These are phyloP conservation scores for Empis livida DNA, from an alignment of 2,888 invertebrate species.

Conservation along the genomic window DNA sequence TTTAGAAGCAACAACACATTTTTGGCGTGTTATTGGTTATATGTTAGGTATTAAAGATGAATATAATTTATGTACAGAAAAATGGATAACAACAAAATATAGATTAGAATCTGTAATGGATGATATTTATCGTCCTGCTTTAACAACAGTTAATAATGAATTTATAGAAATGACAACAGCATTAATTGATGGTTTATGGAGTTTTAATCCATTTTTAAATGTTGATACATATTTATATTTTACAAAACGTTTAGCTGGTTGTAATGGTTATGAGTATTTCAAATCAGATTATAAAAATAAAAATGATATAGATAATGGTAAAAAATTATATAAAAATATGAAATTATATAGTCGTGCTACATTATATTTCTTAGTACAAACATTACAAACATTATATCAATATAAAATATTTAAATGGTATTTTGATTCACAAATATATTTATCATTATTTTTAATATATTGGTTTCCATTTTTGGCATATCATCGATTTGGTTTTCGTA, in stretches of 20 bases:
- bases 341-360: slow-evolving; percentile 28
- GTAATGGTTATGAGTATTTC: slow-evolving; percentile 42
- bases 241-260: slow-evolving; percentile 42
- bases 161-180: slow-evolving; percentile 52
- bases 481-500: slow-evolving; percentile 10
- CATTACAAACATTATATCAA: slow-evolving; percentile 21
- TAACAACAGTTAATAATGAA: slow-evolving; percentile 45
- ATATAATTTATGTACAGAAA: slow-evolving; percentile 55
- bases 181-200: slow-evolving; percentile 56
- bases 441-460: slow-evolving; percentile 7
- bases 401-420: slow-evolving; percentile 40
- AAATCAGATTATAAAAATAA: slow-evolving; percentile 24
- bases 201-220: slow-evolving; percentile 48
- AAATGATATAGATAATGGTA: slow-evolving; percentile 22
- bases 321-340: slow-evolving; percentile 25
- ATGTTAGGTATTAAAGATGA: slow-evolving; percentile 74
- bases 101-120: slow-evolving; percentile 41
- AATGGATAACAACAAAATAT: slow-evolving; percentile 45
- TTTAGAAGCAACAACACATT: slow-evolving; percentile 62
- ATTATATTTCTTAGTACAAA: slow-evolving; percentile 6
- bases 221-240: slow-evolving; percentile 44
- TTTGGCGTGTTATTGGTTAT: slow-evolving; percentile 73
- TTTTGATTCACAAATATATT: slow-evolving; percentile 40
- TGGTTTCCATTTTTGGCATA: slow-evolving; percentile 12
- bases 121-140: slow-evolving; percentile 46